Evolutionary conservation across 2,888 invertebrate species (phyloP), one percentile per base, ranked within the genome.

Genomic region (Willowsia nigromaculata): DNA sequence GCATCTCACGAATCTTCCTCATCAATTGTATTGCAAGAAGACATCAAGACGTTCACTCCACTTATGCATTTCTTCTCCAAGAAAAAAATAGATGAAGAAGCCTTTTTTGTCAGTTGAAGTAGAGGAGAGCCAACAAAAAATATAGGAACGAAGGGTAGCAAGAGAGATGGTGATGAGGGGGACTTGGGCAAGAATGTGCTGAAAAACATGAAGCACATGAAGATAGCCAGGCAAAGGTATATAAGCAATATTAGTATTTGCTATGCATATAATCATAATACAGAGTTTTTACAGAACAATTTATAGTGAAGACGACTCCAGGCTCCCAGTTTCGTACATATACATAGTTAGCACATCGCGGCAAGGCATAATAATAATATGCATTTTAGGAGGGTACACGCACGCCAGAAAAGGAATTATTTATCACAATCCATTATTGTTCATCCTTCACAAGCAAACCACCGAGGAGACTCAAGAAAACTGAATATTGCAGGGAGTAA

Each of bases 131-230:
- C 25, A 68, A 27, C 15, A 50, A 53, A 53, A 50, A 84, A 68
- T 37, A 53, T 0, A n/a, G n/a, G 7, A 33, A 47, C 18, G 47
- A 47, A 65, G 50, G 71, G 71, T 71, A 53, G 47, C 74, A n/a
- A 40, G 9, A 5, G 47, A 22, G 74, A 25, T 15, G 18, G 18
- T 25, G 25, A 74, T 13, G 74, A 43, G 74, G 84, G 83, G 84
- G 84, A 71, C 68, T 71, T 84, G 68, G 22, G 65, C 33, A n/a
- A 37, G 56, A 84, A 59, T 71, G 71, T 84, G 84, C 84, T 84
- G 84, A 84, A 84, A 84, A 84, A 84, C 71, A 84, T 68, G 83
- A 83, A 83, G 71, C 83, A 83, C 62, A 65, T n/a, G 50, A 50
- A 50, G n/a, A 50, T 9, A 13, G n/a, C 33, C 13, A 30, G 3